Evolutionary conservation across 2,797 vertebrate species (phyloP), one percentile per base, ranked within the genome.

Genomic region (Salmo trutta): DNA sequence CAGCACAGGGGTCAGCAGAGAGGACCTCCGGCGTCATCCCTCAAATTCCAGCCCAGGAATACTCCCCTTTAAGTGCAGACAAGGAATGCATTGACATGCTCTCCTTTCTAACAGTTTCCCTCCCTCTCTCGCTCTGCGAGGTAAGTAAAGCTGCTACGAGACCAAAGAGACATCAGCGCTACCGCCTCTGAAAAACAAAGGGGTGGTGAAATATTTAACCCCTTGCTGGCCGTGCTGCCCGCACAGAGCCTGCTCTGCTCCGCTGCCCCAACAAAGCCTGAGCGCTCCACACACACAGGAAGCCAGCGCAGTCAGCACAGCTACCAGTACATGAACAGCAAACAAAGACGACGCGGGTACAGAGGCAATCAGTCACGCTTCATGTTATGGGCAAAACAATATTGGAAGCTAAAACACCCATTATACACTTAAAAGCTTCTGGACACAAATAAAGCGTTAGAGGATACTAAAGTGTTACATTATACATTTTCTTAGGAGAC

Each of bases 1-100:
- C 66, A 78, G 87, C 82, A 79, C 85, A 89, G 73, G 86, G 91
- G 90, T 92, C 91, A 92, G 84, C 87, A 84, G 73, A 85, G 82
- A 91, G 80, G 84, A 91, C 90, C 91, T 89, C 84, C 70, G 16
- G 86, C 89, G 90, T 91, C 89, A 91, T 90, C 90, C 77, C 84
- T 84, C 73, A 90, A 90, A 94, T 93, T 92, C 91, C 89, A 88
- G 72, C 79, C 73, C 67, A 81, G 77, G 76, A 88, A 85, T 77
- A 74, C 77, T 82, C 82, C 81, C 78, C 83, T 80, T 82, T 83
- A 92, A 87, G 87, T 90, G 77, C 81, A 87, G 82, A 79, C 71
- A 76, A 89, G 88, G 86, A 91, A 90, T 91, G 85, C 79, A 82
- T 71, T 78, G 82, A 87, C 86, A 86, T 78, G 75, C 85, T 87